Conservation (phyloP, 2,888 invertebrate genomes). For the Thalpophila matura region DNA sequence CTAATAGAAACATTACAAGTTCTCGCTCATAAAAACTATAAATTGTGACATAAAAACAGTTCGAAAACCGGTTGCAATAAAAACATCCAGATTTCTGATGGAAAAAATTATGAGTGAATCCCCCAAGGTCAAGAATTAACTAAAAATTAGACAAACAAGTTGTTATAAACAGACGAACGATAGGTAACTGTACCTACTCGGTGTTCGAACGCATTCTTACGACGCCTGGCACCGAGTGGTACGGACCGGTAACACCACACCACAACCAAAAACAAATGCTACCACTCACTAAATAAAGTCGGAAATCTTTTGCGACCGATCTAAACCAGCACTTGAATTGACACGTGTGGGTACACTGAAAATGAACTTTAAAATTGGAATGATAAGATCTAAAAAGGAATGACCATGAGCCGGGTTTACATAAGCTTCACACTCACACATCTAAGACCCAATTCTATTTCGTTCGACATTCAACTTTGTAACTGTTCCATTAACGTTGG, state of each 20-base stretch:
- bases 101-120: slow-evolving; percentile 41
- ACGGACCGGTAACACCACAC: slow-evolving; percentile 66
- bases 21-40: background rate
- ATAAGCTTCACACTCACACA: slow-evolving; percentile 56
- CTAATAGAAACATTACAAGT: background rate
- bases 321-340: slow-evolving; percentile 43
- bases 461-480: slow-evolving; percentile 46
- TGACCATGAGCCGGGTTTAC: slow-evolving; percentile 45
- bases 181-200: slow-evolving; percentile 68
- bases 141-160: slow-evolving; percentile 58
- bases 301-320: slow-evolving; percentile 50
- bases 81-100: slow-evolving; percentile 25
- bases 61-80: slow-evolving; percentile 24
- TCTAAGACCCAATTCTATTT: slow-evolving; percentile 21
- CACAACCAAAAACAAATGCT: slow-evolving; percentile 62
- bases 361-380: slow-evolving; percentile 71
- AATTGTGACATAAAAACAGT: slow-evolving; percentile 13
- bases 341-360: slow-evolving; percentile 60
- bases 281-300: slow-evolving; percentile 52
- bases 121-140: slow-evolving; percentile 58
- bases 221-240: slow-evolving; percentile 84
- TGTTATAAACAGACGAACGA: slow-evolving; percentile 49
- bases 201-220: slow-evolving; percentile 80
- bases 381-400: slow-evolving; percentile 65
- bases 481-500: slow-evolving; percentile 29